A percentile compares a stretch with the other conserved stretches of the same genome.
These are phyloP conservation scores for Pollenia amentaria DNA, from an alignment of 2,888 invertebrate genomes.

Conservation along the genomic window DNA sequence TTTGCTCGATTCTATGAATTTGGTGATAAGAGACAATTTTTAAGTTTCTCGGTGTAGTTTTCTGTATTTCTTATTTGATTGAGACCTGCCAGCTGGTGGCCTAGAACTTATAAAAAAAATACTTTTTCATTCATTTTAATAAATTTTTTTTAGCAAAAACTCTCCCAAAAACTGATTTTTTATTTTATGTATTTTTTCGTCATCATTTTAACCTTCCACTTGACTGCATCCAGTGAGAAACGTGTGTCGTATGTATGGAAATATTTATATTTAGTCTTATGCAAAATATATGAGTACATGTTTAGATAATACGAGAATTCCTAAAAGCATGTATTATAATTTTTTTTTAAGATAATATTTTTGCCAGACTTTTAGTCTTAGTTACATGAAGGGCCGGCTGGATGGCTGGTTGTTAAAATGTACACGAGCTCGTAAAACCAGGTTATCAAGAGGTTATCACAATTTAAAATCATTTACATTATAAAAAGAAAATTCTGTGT, in stretches of 20 bases:
- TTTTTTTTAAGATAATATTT: not conserved
- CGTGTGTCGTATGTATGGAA: not conserved
- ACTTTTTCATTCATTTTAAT: too few relatives aligned
- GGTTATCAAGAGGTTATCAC: conserved; percentile 55
- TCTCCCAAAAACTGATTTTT: not conserved
- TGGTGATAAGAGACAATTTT: too few relatives aligned
- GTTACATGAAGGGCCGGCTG: not conserved
- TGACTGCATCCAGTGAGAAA: not conserved
- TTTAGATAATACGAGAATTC: not conserved
- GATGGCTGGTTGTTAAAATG: not conserved
- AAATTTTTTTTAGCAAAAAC: too few relatives aligned
- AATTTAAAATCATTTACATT: conserved; percentile 13
- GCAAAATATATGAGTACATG: not conserved
- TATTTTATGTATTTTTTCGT: not conserved
- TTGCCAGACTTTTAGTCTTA: conserved; percentile 9
- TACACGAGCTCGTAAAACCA: not conserved
- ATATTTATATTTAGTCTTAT: conserved; percentile 3
- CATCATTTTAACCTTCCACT: conserved; percentile 7
- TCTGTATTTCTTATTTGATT: too few relatives aligned
- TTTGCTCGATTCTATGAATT: too few relatives aligned
- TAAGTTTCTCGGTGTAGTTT: too few relatives aligned
- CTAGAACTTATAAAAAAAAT: too few relatives aligned
- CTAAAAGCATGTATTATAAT: too few relatives aligned
- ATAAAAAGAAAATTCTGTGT: conserved; percentile 6
- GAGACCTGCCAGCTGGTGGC: too few relatives aligned